phyloP scores from a whole-genome alignment of 2,888 invertebrate species.

The Drosophila longiperda region DNA sequence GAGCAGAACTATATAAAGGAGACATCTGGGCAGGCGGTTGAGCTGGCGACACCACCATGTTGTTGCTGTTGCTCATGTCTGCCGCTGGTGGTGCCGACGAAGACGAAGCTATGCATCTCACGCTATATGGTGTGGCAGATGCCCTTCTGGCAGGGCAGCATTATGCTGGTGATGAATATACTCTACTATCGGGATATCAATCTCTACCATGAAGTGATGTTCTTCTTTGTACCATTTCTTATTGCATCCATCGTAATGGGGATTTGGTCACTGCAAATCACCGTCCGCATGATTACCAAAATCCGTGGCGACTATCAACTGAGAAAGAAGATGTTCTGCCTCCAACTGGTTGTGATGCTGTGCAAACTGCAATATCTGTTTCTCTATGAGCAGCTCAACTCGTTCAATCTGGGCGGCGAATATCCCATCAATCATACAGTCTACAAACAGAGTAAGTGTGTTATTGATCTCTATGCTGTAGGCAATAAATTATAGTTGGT shows the following conservation, averaged over 20 bases:
- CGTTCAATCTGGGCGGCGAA: constrained; percentile 72
- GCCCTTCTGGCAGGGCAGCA: constrained; percentile 82
- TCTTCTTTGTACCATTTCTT: constrained; percentile 84
- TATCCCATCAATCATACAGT: constrained; percentile 83
- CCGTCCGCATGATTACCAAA: constrained; percentile 79
- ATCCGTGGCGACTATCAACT: constrained; percentile 80
- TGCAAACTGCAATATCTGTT: constrained; percentile 83
- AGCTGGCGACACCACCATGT: constrained; percentile 80
- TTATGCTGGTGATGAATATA: constrained; percentile 82
- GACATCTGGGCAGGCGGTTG: constrained; percentile 82
- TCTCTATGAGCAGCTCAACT: constrained; percentile 76
- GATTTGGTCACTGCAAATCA: constrained; percentile 83
- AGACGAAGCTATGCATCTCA: constrained; percentile 72
- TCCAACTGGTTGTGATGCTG: constrained; percentile 82
- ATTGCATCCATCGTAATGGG: constrained; percentile 82
- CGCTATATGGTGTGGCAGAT: constrained; percentile 83
- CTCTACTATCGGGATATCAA: constrained; percentile 78
- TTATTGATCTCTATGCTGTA: not conserved
- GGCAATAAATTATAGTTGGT: not conserved
- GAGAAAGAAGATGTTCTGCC: constrained; percentile 81
- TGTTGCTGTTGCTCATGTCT: constrained; percentile 82
- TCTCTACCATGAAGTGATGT: constrained; percentile 69
- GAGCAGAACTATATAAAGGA: constrained; percentile 84
- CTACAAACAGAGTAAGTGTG: constrained; percentile 82
- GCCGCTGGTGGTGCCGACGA: constrained; percentile 76